Base-by-base conservation (phyloP, 2,888 invertebrate genomes). In the Nymphalis urticae region DNA sequence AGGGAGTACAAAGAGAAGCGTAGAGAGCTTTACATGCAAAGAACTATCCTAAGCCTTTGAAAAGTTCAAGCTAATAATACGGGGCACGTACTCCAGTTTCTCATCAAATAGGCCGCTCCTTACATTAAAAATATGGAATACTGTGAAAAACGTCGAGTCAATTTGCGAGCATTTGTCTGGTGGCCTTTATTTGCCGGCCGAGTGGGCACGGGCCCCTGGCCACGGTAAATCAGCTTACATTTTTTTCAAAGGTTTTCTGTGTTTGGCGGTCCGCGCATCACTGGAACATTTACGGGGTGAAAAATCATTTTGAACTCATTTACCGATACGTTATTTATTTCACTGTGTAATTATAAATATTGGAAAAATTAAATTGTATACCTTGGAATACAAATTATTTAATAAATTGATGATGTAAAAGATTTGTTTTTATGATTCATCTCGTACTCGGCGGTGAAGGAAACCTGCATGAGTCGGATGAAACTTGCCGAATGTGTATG, bases 91-190 rank as follows among this genome's bases (percentile, higher is more conserved):
- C 69, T 69, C 48, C 56, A 69, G 75, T 75, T 76, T 81, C 79
- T 79, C 79, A 77, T 78, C 76, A 80, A 83, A 80, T 80, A 80
- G 75, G 77, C 68, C 63, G 58, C 76, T 73, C 69, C 75, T 83
- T 82, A 69, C 61, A 70, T 68, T 70, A 71, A 85, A 88, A 88
- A 85, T 87, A 87, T 88, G 84, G 85, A 83, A 84, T 86, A 87
- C 85, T 83, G 86, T 88, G 86, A 87, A 88, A 89, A 90, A 88
- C 85, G 88, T 90, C 82, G 86, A 90, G 89, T 90, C 90, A 90
- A 92, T 92, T 91, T 91, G 87, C 83, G 84, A 89, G 86, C 89
- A 90, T 91, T 91, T 90, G 90, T 90, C 90, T 90, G 89, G 89
- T 87, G 86, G 89, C 89, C 88, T 91, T 90, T 91, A 90, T 90